Base-by-base conservation (phyloP, 2,113 vertebrate genomes). In the Ceyx margarethae region DNA sequence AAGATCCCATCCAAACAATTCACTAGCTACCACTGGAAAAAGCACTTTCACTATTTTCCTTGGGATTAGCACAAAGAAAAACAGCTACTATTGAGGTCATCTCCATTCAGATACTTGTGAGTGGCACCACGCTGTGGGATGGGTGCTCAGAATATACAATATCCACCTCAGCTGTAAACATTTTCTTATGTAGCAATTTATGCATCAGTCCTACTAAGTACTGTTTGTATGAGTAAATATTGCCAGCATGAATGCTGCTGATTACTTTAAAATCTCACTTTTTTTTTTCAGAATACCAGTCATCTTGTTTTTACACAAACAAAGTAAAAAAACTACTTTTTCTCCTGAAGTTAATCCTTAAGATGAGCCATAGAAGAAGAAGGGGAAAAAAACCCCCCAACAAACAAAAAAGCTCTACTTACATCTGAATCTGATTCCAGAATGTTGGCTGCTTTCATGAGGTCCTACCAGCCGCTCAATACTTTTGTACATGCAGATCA, bases 401-500 rank as follows among this genome's bases (percentile, higher is more conserved):
- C 3, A 9, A 16, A n/a, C 28, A 4, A 1, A 2, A 3, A 0
- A 4, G 1, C 29, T 69, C 11, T 78, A 25, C 7, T 74, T 75
- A 45, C 9, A 67, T n/a, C 53, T 51, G 56, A 58, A 67, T 57
- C 68, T 57, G 21, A 43, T 31, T 81, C 40, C 43, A 73, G 60
- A 48, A 35, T 29, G 23, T 21, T 10, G 13, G 11, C 3, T 75
- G 53, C 45, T 50, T 77, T 81, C 76, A 56, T 50, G 19, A 66
- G 53, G 25, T 50, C 53, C 43, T 37, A 20, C 26, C 33, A 46
- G 77, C 29, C 42, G 51, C 22, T 11, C 3, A 12, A 20, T 40
- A 9, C 11, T 54, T 68, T 14, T 12, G 21, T 31, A 31, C 40
- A 58, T n/a, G 48, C 9, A 65, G 43, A 35, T 75, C n/a, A 45